These are phyloP conservation scores for Halcyon malimbica DNA, from an alignment of 2,113 vertebrate species.

Conservation along the genomic window DNA sequence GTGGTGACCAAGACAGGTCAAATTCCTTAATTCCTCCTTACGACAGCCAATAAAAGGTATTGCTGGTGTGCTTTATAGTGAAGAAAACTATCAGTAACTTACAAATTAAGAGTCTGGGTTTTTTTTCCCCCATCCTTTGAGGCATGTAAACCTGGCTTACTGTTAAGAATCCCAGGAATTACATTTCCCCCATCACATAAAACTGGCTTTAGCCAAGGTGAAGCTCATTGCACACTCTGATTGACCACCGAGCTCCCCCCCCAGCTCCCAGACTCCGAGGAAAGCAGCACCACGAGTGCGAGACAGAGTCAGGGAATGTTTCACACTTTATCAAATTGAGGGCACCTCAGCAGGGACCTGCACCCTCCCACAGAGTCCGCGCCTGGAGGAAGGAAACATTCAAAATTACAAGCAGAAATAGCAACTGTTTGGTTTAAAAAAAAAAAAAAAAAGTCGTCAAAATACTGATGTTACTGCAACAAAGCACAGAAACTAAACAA, in stretches of 20 bases:
- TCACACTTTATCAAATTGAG: background rate
- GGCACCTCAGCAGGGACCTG: background rate
- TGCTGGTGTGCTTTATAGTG: background rate
- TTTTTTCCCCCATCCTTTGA: background rate
- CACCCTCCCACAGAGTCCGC: background rate
- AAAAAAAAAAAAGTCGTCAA: background rate
- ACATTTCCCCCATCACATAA: background rate
- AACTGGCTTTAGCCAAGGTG: background rate
- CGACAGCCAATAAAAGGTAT: background rate
- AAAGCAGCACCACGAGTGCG: background rate
- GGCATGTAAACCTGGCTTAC: background rate
- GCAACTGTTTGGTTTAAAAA: background rate
- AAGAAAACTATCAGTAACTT: background rate
- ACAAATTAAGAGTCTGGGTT: background rate
- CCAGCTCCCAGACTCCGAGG: background rate
- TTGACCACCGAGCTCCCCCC: background rate
- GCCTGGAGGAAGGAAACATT: background rate
- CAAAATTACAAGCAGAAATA: background rate
- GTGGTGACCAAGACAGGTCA: background rate
- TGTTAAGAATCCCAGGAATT: background rate
- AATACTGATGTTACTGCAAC: background rate
- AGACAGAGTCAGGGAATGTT: background rate
- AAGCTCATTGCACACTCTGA: fast-evolving
- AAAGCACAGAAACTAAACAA: background rate
- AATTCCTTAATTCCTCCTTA: background rate